phyloP scores from a whole-genome alignment of 2,113 vertebrate species.

The Eudyptes chrysolophus region DNA sequence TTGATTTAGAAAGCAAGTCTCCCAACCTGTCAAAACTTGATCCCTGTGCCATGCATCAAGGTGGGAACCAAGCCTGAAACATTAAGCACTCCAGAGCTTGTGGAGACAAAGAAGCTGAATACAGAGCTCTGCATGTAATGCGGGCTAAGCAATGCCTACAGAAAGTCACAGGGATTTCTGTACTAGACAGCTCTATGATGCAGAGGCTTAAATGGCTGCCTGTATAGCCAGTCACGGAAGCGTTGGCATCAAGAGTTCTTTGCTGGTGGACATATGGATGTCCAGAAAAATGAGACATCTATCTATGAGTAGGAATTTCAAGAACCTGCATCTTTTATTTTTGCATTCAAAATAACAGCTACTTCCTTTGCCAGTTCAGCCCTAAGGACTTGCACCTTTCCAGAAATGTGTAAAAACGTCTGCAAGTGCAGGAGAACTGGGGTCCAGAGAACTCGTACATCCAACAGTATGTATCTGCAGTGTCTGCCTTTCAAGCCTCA shows the following conservation, averaged over 20 bases:
- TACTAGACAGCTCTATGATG: background rate
- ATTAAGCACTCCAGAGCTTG: background rate
- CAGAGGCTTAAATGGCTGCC: background rate
- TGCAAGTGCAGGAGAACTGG: background rate
- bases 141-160: rapidly evolving
- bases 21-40: background rate
- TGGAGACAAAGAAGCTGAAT: background rate
- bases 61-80: background rate
- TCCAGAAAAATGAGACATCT: background rate
- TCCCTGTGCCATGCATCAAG: background rate
- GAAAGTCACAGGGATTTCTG: background rate
- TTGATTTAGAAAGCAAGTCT: background rate
- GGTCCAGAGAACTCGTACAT: background rate
- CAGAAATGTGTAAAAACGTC: background rate
- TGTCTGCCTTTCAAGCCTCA: background rate
- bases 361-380: background rate
- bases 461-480: background rate
- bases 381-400: background rate
- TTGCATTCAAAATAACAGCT: background rate
- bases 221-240: background rate
- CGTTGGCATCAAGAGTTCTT: background rate
- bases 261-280: background rate
- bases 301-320: background rate
- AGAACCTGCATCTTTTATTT: background rate
- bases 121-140: background rate